phyloP scores from a whole-genome alignment of 2,888 invertebrate genomes.

The Theodoxus fluviatilis region DNA sequence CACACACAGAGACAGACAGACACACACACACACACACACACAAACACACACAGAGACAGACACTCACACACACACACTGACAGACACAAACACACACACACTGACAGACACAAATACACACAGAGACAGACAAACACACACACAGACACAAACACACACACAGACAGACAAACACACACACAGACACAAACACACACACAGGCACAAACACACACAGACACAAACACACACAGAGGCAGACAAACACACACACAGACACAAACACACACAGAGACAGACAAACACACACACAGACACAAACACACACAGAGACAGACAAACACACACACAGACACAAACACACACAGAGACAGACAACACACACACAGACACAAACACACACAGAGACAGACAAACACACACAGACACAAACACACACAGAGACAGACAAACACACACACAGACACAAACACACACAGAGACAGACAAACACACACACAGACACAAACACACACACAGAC shows the following conservation, averaged over 20 bases:
- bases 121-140: background rate
- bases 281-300: background rate
- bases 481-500: slow-evolving; percentile 18
- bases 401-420: background rate
- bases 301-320: background rate
- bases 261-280: slow-evolving; percentile 12
- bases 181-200: slow-evolving; percentile 3
- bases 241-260: slow-evolving; percentile 18
- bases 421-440: slow-evolving; percentile 3
- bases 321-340: background rate
- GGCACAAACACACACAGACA: slow-evolving; percentile 1
- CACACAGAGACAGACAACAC: background rate
- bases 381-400: background rate
- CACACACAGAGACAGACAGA: slow-evolving; percentile 15
- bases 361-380: background rate
- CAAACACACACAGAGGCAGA: slow-evolving; percentile 15
- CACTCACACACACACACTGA: slow-evolving; percentile 4
- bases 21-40: slow-evolving; percentile 20
- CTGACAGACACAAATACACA: background rate
- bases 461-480: slow-evolving; percentile 16
- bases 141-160: background rate
- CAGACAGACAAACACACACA: background rate
- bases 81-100: background rate
- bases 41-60: slow-evolving; percentile 14
- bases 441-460: slow-evolving; percentile 14